These are phyloP conservation scores for Silurus aristotelis DNA, from an alignment of 2,797 vertebrate species.

Conservation along the genomic window DNA sequence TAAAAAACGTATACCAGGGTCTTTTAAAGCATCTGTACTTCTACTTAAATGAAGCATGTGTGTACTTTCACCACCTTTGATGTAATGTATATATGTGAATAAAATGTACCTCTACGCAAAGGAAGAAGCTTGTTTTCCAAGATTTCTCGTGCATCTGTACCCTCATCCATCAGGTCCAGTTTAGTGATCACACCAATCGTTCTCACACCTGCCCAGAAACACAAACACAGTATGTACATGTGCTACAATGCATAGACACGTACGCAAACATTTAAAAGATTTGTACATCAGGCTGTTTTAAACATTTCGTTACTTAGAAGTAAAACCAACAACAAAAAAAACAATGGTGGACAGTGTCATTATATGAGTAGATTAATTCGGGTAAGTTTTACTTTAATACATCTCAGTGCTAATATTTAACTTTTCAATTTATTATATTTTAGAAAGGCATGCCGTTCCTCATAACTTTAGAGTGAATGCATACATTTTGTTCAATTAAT, in stretches of 20 bases:
- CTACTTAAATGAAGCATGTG: no score
- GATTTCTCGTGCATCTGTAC: slow-evolving; percentile 85
- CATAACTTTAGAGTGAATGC: no score
- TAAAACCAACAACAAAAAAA: neutral
- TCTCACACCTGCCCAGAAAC: slow-evolving; percentile 67
- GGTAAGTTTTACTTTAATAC: no score
- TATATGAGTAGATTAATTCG: no score
- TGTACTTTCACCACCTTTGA: no score
- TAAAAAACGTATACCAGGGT: no score
- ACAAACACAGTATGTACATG: neutral
- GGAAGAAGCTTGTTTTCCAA: slow-evolving; percentile 88
- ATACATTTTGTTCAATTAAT: no score
- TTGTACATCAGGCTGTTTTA: neutral
- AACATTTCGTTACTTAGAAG: neutral
- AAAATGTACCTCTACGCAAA: slow-evolving; percentile 77
- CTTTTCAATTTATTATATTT: no score
- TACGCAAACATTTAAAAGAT: neutral
- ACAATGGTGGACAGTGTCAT: no score
- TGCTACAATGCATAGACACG: slow-evolving; percentile 8
- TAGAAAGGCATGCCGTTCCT: no score
- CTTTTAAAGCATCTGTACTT: no score
- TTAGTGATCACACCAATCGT: slow-evolving; percentile 91
- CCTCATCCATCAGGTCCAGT: slow-evolving; percentile 89
- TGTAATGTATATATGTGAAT: neutral
- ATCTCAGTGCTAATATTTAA: no score